Conservation (phyloP, 2,797 vertebrate species). For the Labroides dimidiatus region DNA sequence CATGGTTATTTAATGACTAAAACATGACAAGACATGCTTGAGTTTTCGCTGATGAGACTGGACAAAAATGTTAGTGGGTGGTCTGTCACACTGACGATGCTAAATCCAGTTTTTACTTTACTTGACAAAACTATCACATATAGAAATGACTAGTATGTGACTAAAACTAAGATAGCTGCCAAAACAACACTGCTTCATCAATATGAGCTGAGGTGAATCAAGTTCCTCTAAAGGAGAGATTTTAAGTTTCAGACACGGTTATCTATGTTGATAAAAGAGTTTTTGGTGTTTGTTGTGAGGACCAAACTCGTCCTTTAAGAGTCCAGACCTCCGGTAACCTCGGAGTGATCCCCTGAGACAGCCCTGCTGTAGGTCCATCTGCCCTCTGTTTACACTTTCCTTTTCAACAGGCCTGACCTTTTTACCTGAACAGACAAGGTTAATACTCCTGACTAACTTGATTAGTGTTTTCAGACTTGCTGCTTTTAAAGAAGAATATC, state of each 20-base stretch:
- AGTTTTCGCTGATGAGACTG: too few relatives aligned
- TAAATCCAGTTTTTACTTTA: too few relatives aligned
- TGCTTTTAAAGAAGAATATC: not conserved
- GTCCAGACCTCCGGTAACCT: constrained; percentile 3
- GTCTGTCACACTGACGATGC: too few relatives aligned
- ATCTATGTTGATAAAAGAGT: not conserved
- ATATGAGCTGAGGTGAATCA: too few relatives aligned
- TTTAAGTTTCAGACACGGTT: not conserved
- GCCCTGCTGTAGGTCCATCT: constrained; percentile 22
- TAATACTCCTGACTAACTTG: not conserved
- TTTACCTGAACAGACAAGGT: not conserved
- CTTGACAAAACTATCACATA: too few relatives aligned
- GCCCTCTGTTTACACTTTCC: constrained; percentile 13
- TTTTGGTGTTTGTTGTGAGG: not conserved
- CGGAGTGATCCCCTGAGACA: constrained; percentile 5
- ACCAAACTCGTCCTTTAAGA: constrained; percentile 9
- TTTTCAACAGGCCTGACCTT: constrained; percentile 10
- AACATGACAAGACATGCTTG: too few relatives aligned
- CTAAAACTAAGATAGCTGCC: too few relatives aligned
- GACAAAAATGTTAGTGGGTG: too few relatives aligned
- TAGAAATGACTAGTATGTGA: too few relatives aligned
- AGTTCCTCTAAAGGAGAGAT: too few relatives aligned
- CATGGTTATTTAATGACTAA: too few relatives aligned
- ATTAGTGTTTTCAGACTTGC: constrained; percentile 3
- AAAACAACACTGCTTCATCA: too few relatives aligned